Evolutionary conservation across 1,140 invertebrate species (phyloP), one percentile per base, ranked within the genome.

Genomic region (Oryctes rhinoceros): DNA sequence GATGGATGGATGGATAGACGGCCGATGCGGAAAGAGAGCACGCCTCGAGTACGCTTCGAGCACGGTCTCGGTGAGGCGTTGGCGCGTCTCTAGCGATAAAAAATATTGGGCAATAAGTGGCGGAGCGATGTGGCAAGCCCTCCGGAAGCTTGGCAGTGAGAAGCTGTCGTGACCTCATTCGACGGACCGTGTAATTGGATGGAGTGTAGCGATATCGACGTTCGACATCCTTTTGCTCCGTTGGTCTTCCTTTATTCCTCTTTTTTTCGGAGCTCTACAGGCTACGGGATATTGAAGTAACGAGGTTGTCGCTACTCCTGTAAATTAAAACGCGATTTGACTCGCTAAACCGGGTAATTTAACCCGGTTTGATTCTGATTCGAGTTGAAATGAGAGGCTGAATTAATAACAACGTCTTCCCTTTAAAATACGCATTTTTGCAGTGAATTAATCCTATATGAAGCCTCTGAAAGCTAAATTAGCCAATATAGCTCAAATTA

Each of bases 111-210:
- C 82, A 81, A 84, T 83, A 84, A 84, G 81, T 83, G 83, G 79
- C 76, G 74, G 81, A 84, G 84, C 77, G 80, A 82, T 80, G 84
- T 85, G 83, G 83, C 81, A 83, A 83, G 82, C 79, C 81, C 65
- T 18, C 65, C 44, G 80, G 53, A 75, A 78, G 18, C 67, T 48
- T 81, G 81, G 83, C 84, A 84, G 84, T 84, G 84, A 83, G 84
- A 85, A 85, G 84, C 84, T 85, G 84, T 85, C 84, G 84, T 84
- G 79, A 85, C 84, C 84, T 85, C 84, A 85, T 84, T 81, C 84
- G 83, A 81, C 84, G 83, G 80, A 85, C 83, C 84, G 82, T 85
- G 84, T 85, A 85, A 85, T 85, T 85, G 84, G 84, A 85, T 85
- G 80, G 84, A 85, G 83, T 84, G 83, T 82, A 83, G 77, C 81